Conservation (phyloP, 2,888 invertebrate genomes). For the Adelognathus sp. region DNA sequence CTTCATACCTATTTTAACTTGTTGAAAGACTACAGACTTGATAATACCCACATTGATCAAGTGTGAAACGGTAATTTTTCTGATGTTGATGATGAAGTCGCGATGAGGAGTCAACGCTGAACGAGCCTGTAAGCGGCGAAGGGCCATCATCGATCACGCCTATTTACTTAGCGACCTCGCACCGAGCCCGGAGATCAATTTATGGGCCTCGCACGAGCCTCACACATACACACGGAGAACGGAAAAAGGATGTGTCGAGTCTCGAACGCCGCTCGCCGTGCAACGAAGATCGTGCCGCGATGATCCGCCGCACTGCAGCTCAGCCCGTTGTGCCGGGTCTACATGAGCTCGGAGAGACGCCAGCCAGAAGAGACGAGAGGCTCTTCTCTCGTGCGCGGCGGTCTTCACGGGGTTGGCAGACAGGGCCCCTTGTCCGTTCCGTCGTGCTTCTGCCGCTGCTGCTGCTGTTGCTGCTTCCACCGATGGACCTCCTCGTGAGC, state of each 20-base stretch:
- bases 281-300: slow-evolving; percentile 72
- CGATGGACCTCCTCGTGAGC: slow-evolving; percentile 22
- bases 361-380: slow-evolving; percentile 40
- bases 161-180: slow-evolving; percentile 50
- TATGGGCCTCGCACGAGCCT: slow-evolving; percentile 60
- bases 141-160: slow-evolving; percentile 64
- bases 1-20: neutral
- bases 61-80: neutral
- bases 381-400: slow-evolving; percentile 23
- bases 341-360: slow-evolving; percentile 23
- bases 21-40: neutral
- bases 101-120: slow-evolving; percentile 49
- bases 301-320: slow-evolving; percentile 75
- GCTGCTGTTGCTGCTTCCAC: slow-evolving; percentile 12
- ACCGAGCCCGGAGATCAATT: slow-evolving; percentile 64
- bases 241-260: slow-evolving; percentile 31
- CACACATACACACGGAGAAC: slow-evolving; percentile 45
- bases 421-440: slow-evolving; percentile 45
- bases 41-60: neutral
- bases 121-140: slow-evolving; percentile 59
- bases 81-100: neutral
- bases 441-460: slow-evolving; percentile 12
- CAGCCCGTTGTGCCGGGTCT: slow-evolving; percentile 26
- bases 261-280: slow-evolving; percentile 50
- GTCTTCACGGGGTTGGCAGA: slow-evolving; percentile 37